These are phyloP conservation scores for Falco novaeseelandiae DNA, from an alignment of 2,797 vertebrate species.

Conservation along the genomic window DNA sequence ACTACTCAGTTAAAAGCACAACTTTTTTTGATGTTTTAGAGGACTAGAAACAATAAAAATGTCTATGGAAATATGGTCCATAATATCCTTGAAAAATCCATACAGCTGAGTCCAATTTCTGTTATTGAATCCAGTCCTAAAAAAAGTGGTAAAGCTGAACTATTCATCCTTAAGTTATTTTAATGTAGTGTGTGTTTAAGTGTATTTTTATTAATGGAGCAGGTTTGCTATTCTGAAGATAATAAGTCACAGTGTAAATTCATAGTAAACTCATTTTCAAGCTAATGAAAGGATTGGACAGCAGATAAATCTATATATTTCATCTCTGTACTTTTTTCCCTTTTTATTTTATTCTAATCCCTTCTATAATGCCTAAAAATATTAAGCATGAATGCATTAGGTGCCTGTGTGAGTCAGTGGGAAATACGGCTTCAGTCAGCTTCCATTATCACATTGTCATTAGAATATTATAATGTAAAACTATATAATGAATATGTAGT, in stretches of 20 bases:
- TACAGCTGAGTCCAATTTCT: conserved; percentile 68
- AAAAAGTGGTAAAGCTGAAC: conserved; percentile 34
- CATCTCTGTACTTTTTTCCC: neutral
- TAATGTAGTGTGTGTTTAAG: neutral
- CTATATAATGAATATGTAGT: neutral
- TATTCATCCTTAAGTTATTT: conserved; percentile 48
- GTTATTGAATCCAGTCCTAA: conserved; percentile 58
- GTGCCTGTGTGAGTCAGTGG: neutral
- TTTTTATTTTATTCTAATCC: neutral
- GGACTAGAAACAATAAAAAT: conserved; percentile 42
- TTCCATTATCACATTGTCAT: neutral
- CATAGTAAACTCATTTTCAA: neutral
- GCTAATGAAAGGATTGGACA: neutral
- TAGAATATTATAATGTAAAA: neutral
- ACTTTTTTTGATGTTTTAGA: conserved; percentile 11
- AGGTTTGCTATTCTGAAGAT: neutral
- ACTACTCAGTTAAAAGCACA: neutral
- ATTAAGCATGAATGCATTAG: neutral
- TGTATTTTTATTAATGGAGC: conserved; percentile 25
- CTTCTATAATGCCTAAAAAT: neutral
- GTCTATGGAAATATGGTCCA: conserved; percentile 42
- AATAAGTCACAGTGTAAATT: neutral
- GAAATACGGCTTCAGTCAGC: neutral
- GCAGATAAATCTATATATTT: neutral
- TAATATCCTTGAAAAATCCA: conserved; percentile 63